Evolutionary conservation across 2,888 invertebrate genomes (phyloP), one percentile per base, ranked within the genome.

Genomic region (Dione juno): DNA sequence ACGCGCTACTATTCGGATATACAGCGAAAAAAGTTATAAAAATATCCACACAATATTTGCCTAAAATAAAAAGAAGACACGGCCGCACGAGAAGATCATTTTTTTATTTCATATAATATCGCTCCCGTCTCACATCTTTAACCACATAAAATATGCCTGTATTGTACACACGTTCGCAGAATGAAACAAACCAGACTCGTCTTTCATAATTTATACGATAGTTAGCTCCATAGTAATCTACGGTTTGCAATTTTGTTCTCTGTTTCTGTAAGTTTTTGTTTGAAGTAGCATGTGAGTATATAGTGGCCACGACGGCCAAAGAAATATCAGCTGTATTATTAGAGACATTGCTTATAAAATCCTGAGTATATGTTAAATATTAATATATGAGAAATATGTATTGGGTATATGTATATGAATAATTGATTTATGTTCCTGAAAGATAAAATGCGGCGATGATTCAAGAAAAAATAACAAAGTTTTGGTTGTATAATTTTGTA

Each of bases 121-220:
- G 79, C 74, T 72, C 19, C 63, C 65, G 71, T 76, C 75, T 77
- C 74, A 73, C 71, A 67, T 70, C 75, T 78, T 77, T 70, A 37
- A 65, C 79, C 77, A 71, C 68, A 73, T 53, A 69, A 75, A 82
- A 84, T 85, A 82, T 81, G 80, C 80, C 82, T 84, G 86, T 81
- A 86, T 84, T 86, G 82, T 83, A 82, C 81, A 85, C 85, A 81
- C 75, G 83, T 78, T 81, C 75, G 77, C 78, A 77, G 78, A 81
- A 81, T 88, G 89, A 89, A 79, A 83, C 79, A 83, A 85, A 83
- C 84, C 90, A 90, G 88, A 86, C 84, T 79, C 80, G 82, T 83
- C 84, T 88, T 86, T 85, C 81, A 85, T 88, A 88, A 78, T 88
- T 88, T 88, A 89, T 88, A 84, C 81, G 85, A 83, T 83, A 83